Evolutionary conservation across 2,113 vertebrate species (phyloP).

Genomic region (Pseudonaja textilis): DNA sequence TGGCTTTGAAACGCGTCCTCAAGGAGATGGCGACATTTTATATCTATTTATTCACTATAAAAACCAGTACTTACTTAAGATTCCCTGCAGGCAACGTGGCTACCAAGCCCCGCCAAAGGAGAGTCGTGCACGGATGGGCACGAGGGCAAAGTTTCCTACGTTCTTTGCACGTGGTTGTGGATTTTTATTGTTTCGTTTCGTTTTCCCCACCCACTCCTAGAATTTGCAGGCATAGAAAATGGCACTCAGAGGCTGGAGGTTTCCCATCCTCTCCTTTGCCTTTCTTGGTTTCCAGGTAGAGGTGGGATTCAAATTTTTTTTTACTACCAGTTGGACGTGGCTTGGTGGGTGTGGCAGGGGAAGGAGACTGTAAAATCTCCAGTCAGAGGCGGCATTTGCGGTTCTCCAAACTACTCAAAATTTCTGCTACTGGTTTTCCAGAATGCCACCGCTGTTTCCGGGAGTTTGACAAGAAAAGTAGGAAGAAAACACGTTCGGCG

Average conservation of each 20-base stretch:
- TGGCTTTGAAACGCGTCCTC: slow-evolving; percentile 44
- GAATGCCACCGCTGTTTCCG: neutral
- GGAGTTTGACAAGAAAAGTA: slow-evolving; percentile 49
- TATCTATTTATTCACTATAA: slow-evolving; percentile 60
- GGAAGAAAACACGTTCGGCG: slow-evolving; percentile 30
- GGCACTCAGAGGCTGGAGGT: slow-evolving; percentile 37
- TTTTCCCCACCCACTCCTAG: too few species aligned
- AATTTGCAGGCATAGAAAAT: slow-evolving; percentile 66
- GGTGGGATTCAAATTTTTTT: too few species aligned
- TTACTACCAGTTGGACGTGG: too few species aligned
- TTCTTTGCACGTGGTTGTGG: slow-evolving; percentile 52
- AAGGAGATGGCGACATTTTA: slow-evolving; percentile 33
- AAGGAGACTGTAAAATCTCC: too few species aligned
- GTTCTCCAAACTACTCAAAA: too few species aligned
- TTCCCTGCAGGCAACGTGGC: slow-evolving; percentile 66
- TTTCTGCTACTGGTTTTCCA: too few species aligned
- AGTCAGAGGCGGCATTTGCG: too few species aligned
- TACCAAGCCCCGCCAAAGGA: slow-evolving; percentile 66
- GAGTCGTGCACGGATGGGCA: slow-evolving; percentile 66
- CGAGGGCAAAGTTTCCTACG: slow-evolving; percentile 65
- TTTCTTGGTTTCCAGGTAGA: slow-evolving; percentile 6
- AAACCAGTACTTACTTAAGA: slow-evolving; percentile 58
- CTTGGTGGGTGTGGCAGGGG: too few species aligned
- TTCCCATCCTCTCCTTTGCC: slow-evolving; percentile 58
- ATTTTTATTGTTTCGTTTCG: neutral